Base-by-base conservation (phyloP, 2,888 invertebrate species). In the Gasteruption jaculator region DNA sequence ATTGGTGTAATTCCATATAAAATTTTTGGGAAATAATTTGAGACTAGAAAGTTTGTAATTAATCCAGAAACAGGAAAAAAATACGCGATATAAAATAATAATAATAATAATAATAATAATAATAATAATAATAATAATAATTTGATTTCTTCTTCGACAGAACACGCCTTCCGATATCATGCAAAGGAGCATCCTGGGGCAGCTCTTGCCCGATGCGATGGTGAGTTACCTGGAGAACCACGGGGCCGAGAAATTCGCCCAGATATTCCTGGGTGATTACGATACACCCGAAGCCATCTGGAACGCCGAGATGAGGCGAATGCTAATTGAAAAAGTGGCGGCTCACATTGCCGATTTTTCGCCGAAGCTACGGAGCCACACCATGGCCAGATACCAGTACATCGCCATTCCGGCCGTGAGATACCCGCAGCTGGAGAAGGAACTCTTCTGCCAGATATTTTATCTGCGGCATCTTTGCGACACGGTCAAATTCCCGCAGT, bases 211-310 rank as follows among this genome's bases (percentile, higher is more conserved):
- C 0, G 99, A 99, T 68, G 99, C 99, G 1, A 97, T 99, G 94
- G 91, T 99, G 2, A 95, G 94, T 63, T 99, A 96, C 71, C 75
- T 99, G 41, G 97, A 99, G 71, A 96, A 99, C 72, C 95, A 99
- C 65, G 96, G 96, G 1, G 82, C 96, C 0, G 97, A 97, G 50
- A 95, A 94, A 68, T 99, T 99, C 73, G 94, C 99, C 0, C 93
- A 99, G 74, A 94, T 93, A 59, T 93, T 90, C 73, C 77, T 96
- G 12, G 97, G 97, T 1, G 99, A 99, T 74, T 99, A 91, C 75
- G 97, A 99, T 72, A 99, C 97, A 5, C 99, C 99, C 0, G 99
- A 99, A 74, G 96, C 95, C 0, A 99, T 99, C 52, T 99, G 99
- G 99, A 97, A 91, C 68, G 82, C 86, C 0, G 94, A 95, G 73